Evolutionary conservation across 2,113 vertebrate species (phyloP), one percentile per base, ranked within the genome.

Genomic region (Uria lomvia): DNA sequence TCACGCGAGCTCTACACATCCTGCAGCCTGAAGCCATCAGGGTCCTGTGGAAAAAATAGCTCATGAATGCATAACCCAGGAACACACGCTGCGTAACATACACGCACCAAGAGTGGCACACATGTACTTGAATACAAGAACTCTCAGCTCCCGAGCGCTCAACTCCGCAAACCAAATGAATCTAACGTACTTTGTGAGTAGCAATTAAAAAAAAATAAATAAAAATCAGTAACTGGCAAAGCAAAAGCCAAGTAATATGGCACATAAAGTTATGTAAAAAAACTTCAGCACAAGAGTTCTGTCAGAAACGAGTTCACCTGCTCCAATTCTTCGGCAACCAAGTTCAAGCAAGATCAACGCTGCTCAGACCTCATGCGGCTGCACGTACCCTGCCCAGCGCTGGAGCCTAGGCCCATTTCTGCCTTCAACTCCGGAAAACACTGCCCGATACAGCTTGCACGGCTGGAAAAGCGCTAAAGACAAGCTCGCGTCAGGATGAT

Each of bases 11-110:
- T 42, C 71, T 65, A 62, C 60, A 65, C 36, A 79, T 49, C 80
- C 87, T 38, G 26, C 86, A 79, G 76, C 63, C 83, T 53, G 47
- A 78, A 94, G 73, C 43, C 56, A 42, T 47, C 56, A 67, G 47
- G 3, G 22, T 36, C 21, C 22, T 1, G 0, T 30, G 68, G 18
- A 79, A 75, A 86, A 73, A 83, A 17, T 3, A 47, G 55, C 63
- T 18, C 15, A 38, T 34, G 73, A 83, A 58, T 1, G 13, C 18
- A 5, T 7, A 60, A 30, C 30, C 24, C 11, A 1, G 24, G 17
- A 50, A 15, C 9, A 1, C 2, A 34, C 1, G 0, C 19, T n/a
- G 66, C 38, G 4, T 2, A 76, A n/a, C 0, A 0, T 3, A n/a
- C 7, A 7, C 0, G 2, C 42, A 58, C 49, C n/a, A 20, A 8